Conservation (phyloP, 1,140 invertebrate species). For the Helicorthomorpha holstii region DNA sequence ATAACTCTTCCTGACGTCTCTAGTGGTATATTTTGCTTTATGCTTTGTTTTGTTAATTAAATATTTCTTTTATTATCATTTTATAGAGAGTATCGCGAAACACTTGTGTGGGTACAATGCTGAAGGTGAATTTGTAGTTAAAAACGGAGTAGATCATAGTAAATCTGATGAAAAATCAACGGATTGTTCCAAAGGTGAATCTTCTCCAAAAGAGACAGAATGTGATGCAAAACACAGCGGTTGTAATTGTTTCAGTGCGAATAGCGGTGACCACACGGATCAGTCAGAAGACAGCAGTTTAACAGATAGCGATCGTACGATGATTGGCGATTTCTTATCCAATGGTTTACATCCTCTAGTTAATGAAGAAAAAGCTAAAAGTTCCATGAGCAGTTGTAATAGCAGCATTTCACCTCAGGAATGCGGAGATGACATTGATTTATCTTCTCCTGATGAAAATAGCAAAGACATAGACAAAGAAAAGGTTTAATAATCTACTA, state of each 20-base stretch:
- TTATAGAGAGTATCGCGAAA: too few species aligned
- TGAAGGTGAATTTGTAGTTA: too few species aligned
- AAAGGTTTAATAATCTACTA: too few species aligned
- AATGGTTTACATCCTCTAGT: constrained; percentile 7
- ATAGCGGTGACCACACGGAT: constrained; percentile 41
- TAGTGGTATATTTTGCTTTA: constrained; percentile 15
- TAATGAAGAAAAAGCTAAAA: constrained; percentile 37
- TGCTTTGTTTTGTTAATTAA: not conserved
- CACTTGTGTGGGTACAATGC: too few species aligned
- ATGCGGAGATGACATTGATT: constrained; percentile 14
- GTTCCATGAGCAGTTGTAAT: constrained; percentile 29
- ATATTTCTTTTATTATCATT: not conserved
- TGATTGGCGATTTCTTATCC: constrained; percentile 10
- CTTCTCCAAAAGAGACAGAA: too few species aligned
- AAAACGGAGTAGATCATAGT: too few species aligned
- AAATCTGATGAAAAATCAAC: too few species aligned
- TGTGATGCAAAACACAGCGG: too few species aligned
- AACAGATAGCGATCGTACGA: constrained; percentile 47
- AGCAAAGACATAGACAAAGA: constrained; percentile 2
- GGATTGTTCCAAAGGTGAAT: too few species aligned
- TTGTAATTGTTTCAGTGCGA: too few species aligned
- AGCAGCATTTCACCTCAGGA: constrained; percentile 24
- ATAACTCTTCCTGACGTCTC: constrained; percentile 39
- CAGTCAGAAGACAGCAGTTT: constrained; percentile 54
- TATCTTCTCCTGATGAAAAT: constrained; percentile 18